Evolutionary conservation across 2,113 vertebrate species (phyloP), one percentile per base, ranked within the genome.

Genomic region (Pachycephala philippinensis): DNA sequence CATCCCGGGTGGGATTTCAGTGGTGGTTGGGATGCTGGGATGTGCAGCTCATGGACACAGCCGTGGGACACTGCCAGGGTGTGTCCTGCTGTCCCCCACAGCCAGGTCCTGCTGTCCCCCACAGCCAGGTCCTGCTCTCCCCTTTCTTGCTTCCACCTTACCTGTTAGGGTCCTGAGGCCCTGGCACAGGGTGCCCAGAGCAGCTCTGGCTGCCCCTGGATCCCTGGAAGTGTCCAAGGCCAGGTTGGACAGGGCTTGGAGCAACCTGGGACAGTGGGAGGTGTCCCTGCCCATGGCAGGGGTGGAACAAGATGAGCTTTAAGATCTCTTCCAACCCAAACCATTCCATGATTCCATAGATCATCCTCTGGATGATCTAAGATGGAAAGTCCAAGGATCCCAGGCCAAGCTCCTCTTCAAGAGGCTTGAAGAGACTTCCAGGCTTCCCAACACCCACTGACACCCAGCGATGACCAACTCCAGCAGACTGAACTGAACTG

Each of bases 21-120:
- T 4, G 33, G 4, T 9, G 53, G 11, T 31, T 1, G 0, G 20
- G 50, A 52, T 3, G 28, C 61, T 4, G 1, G 24, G 28, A 4
- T 1, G 9, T 0, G 24, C 57, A 69, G 57, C 35, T 22, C 35
- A 21, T 0, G 4, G 42, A 20, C 40, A 22, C 28, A 56, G 47
- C 2, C 21, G 33, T 27, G 65, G 26, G 59, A 52, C 83, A 24
- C 35, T 40, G 21, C 28, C 2, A 5, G 19, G 14, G 5, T 33
- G 20, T 47, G 24, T 50, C 83, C 52, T 85, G 24, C 47, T 56
- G 44, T 72, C 30, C 72, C 24, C 15, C 47, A 35, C 22, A 76
- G 57, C 37, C 33, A 4, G 1, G 23, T 60, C 27, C 81, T 76
- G 24, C 69, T 45, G 19, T 45, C 45, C 45, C 45, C 45, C 40